Base-by-base conservation (phyloP, 2,888 invertebrate genomes). In the Eucriotettix oculatus region DNA sequence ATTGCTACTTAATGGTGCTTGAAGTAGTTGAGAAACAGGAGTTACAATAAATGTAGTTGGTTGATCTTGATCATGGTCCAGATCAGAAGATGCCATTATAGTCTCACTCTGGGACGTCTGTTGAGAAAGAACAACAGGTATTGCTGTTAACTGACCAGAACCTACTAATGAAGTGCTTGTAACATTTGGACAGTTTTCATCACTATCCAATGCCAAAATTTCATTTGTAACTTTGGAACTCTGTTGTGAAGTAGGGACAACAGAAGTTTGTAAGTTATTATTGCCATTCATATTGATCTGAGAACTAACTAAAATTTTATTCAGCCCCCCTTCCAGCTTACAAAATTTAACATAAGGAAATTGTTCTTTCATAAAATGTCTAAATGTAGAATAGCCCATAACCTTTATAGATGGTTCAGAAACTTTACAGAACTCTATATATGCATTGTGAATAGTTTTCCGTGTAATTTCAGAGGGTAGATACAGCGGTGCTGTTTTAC, bases 351-450 rank as follows among this genome's bases (percentile, higher is more conserved):
- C 84, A 67, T 86, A 83, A 1, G 87, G 86, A 71, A 87, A 88
- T 69, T 87, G 87, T 67, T 86, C 86, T 69, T 86, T 87, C 83
- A 88, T 85, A 69, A 87, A 88, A 67, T 86, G 83, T 64, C 87
- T 76, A 74, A 88, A 88, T 11, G 87, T 87, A 1, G 87, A 86
- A 68, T 87, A 88, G 0, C 87, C 87, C 86, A 88, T 86, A 16
- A 85, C 74, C 72, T 87, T 87, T 14, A 84, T 81, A 59, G 82
- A 81, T 0, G 85, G 84, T 67, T 85, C 84, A 58, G 83, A 72
- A 64, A 83, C 81, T 69, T 83, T 83, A 63, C 86, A 85, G 69
- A 84, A 86, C 66, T 86, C 83, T 68, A 83, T 83, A 69, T 87
- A 87, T 53, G 83, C 82, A 68, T 86, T 84, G 66, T 87, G 87